Base-by-base conservation (phyloP, 2,113 vertebrate species). In the Machaerirhynchus nigripectus region DNA sequence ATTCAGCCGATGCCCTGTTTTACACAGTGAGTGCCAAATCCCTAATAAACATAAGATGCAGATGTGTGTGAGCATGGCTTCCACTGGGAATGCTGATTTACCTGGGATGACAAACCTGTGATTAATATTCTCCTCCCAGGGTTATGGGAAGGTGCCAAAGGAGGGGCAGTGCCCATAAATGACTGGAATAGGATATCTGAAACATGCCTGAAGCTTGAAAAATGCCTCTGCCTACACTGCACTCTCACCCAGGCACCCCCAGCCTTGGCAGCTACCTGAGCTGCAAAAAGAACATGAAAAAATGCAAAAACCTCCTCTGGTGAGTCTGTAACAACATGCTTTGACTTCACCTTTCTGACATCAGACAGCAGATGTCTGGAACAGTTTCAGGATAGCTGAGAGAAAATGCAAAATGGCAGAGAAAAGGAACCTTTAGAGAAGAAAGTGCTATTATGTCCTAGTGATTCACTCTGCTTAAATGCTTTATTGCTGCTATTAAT, bases 401-500 rank as follows among this genome's bases (percentile, higher is more conserved):
- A 70, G 68, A 17, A 88, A 85, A 81, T 0, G 0, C 49, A 75
- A 37, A 91, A 65, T 40, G 61, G 40, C 40, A 92, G 28, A 78
- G 73, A 52, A 84, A 61, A 85, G 21, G 26, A 91, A 77, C 16
- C 85, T 83, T 16, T 50, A 21, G 35, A 73, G 75, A 69, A 78
- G 44, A 24, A 84, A 76, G 35, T 42, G 44, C 67, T 68, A 31
- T 67, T 77, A 80, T 40, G 76, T 67, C 55, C 71, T 33, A 50
- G 67, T 63, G 68, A 52, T 68, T 88, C 68, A 67, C 47, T 80
- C 82, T 50, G 27, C 75, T 88, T 67, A 88, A 84, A 86, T 40
- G 68, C 75, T 77, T 85, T 91, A 91, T 70, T 90, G 79, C 75
- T 70, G 12, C 73, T 78, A 33, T 81, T 86, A 95, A 94, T 60